Percentiles rank a stretch among this genome's conserved stretches.
Evolutionary conservation across 1,140 invertebrate species (phyloP).

Genomic region (Wasmannia auropunctata): DNA sequence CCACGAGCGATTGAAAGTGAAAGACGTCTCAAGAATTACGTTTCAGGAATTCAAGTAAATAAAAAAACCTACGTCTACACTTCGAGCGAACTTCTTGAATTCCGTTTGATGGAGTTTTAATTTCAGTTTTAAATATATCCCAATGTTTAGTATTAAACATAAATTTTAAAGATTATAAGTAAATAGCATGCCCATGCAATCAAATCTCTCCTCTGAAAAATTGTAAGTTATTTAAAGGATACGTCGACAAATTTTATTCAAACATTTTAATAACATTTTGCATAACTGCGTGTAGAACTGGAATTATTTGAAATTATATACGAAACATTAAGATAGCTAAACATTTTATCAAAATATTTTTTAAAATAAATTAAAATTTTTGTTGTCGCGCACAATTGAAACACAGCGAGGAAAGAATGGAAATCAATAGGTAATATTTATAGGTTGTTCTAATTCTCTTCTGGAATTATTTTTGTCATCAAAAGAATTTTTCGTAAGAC

Average conservation of each 20-base stretch:
- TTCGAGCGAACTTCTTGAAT: background rate
- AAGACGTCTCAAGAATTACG: background rate
- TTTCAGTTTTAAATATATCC: background rate
- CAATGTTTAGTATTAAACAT: background rate
- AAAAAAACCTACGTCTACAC: background rate
- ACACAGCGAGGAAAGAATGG: background rate
- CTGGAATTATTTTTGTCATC: background rate
- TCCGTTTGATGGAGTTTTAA: background rate
- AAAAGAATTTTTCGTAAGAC: background rate
- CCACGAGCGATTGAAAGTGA: constrained; percentile 5
- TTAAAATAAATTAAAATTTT: background rate
- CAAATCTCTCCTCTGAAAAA: background rate
- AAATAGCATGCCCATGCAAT: background rate
- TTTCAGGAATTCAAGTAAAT: background rate
- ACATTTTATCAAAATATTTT: background rate
- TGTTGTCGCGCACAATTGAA: background rate
- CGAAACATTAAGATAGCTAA: background rate
- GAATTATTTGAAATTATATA: background rate
- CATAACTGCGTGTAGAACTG: background rate
- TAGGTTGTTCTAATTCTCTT: background rate
- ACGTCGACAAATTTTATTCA: background rate
- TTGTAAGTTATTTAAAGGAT: background rate
- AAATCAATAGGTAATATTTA: background rate
- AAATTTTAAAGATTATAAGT: background rate
- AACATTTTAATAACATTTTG: background rate